Evolutionary conservation across 2,113 vertebrate genomes (phyloP).

Genomic region (Anolis carolinensis): DNA sequence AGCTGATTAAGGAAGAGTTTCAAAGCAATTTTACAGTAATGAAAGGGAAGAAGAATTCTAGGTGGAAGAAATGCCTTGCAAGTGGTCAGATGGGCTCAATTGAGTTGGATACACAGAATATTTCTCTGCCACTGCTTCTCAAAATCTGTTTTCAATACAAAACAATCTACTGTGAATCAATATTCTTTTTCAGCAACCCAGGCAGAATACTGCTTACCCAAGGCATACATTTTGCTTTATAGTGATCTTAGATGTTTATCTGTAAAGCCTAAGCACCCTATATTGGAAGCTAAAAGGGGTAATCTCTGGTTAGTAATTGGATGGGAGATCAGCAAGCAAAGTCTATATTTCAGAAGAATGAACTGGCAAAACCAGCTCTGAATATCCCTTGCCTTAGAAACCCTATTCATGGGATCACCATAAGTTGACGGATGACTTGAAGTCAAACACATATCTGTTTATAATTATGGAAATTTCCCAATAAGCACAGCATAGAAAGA

Average conservation of each 20-base stretch:
- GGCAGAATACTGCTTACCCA: background rate
- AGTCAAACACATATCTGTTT: background rate
- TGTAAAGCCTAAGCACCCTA: too few relatives aligned
- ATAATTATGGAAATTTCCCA: background rate
- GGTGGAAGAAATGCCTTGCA: background rate
- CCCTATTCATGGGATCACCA: too few relatives aligned
- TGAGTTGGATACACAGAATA: background rate
- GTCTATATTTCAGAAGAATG: too few relatives aligned
- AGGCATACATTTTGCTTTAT: background rate
- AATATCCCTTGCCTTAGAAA: too few relatives aligned
- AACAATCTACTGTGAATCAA: background rate
- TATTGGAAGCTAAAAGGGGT: too few relatives aligned
- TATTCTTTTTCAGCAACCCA: background rate
- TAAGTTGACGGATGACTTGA: background rate
- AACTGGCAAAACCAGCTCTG: too few relatives aligned
- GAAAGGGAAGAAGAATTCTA: background rate
- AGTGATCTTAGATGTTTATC: too few relatives aligned
- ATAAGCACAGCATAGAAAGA: background rate
- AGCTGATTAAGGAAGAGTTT: background rate
- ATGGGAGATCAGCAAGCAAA: too few relatives aligned
- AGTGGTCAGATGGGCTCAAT: background rate
- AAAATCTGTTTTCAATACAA: background rate
- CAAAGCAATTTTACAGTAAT: background rate
- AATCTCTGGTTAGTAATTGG: too few relatives aligned
- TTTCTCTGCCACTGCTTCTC: background rate